A percentile compares a stretch with the other conserved stretches of the same genome.
phyloP scores from a whole-genome alignment of 2,797 vertebrate species.

The Pristis pectinata region DNA sequence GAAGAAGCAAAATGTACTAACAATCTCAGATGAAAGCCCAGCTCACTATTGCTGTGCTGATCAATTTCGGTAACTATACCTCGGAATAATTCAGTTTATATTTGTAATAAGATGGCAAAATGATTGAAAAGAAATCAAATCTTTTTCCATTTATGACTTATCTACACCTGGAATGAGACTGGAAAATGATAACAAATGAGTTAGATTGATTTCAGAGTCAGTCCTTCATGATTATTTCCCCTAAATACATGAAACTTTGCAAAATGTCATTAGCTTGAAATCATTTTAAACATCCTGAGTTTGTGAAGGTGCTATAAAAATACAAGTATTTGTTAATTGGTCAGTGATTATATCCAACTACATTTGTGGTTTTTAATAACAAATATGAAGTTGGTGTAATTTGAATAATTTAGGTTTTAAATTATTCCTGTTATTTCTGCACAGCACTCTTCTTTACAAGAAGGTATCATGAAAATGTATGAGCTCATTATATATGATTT shows the following conservation, averaged over 20 bases:
- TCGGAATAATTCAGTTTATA: neutral
- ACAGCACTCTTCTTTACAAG: neutral
- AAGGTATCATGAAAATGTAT: neutral
- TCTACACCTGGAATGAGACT: no score
- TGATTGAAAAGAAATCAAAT: neutral
- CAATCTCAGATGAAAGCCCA: no score
- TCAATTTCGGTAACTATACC: neutral
- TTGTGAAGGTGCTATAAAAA: no score
- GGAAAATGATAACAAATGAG: no score
- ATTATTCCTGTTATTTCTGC: neutral
- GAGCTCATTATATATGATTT: neutral
- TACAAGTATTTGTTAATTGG: neutral
- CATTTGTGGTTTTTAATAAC: neutral
- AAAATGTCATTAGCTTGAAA: no score
- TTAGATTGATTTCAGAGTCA: no score
- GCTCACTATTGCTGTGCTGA: neutral
- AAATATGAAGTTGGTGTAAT: neutral
- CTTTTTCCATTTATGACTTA: no score
- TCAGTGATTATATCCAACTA: neutral
- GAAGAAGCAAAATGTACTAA: no score
- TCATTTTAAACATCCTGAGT: no score
- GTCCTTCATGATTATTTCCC: no score
- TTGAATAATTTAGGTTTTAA: neutral
- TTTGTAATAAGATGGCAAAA: neutral
- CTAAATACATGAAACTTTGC: no score